Evolutionary conservation across 2,888 invertebrate species (phyloP).

Genomic region (Patella caerulea): DNA sequence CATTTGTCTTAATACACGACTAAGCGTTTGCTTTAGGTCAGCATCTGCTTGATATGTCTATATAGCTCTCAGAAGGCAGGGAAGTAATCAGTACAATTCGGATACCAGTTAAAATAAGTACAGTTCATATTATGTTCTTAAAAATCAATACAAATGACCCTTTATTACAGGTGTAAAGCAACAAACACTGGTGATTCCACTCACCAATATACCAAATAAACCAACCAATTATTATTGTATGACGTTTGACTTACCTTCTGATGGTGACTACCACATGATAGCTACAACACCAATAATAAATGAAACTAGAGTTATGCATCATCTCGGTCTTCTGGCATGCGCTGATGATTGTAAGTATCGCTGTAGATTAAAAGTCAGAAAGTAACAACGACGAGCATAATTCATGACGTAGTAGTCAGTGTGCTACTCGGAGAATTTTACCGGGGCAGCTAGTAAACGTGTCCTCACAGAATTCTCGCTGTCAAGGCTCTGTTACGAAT

Average conservation of each 20-base stretch:
- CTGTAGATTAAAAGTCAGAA: background rate
- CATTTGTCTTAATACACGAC: too few species aligned
- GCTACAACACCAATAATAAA: conserved; percentile 9
- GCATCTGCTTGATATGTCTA: too few species aligned
- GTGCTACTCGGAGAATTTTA: too few species aligned
- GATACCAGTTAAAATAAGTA: too few species aligned
- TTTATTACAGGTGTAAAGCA: conserved; percentile 6
- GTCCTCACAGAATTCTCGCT: too few species aligned
- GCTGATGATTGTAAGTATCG: background rate
- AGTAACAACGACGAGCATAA: background rate
- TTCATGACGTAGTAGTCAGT: too few species aligned
- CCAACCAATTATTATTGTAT: conserved; percentile 11
- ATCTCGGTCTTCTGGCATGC: conserved; percentile 13
- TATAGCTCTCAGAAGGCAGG: too few species aligned
- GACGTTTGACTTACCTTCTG: conserved; percentile 19
- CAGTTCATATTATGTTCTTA: too few species aligned
- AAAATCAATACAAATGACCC: background rate
- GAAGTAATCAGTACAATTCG: too few species aligned
- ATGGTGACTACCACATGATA: conserved; percentile 14
- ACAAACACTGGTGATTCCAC: conserved; percentile 2
- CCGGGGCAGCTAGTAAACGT: too few species aligned
- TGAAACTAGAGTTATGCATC: conserved; percentile 11
- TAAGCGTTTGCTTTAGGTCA: too few species aligned
- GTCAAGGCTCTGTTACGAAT: too few species aligned
- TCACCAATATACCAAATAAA: conserved; percentile 2